These are phyloP conservation scores for Pangasianodon hypophthalmus DNA, from an alignment of 2,113 vertebrate species.

Conservation along the genomic window DNA sequence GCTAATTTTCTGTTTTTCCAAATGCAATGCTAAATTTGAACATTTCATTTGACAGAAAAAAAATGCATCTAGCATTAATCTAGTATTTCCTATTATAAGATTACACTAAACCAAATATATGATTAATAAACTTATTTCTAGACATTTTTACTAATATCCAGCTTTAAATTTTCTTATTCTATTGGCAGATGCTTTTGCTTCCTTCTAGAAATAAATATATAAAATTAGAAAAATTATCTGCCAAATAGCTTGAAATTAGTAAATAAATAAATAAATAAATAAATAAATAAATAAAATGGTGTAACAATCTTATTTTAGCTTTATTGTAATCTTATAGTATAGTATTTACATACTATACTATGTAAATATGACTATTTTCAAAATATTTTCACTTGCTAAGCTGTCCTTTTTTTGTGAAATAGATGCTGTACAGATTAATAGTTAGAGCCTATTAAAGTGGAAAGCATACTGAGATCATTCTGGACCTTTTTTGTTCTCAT, in stretches of 20 bases:
- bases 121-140: not conserved
- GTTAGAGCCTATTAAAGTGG: not conserved
- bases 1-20: slow-evolving; percentile 10
- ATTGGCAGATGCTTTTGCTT: not conserved
- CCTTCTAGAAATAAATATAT: not conserved
- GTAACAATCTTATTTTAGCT: not conserved
- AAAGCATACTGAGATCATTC: not conserved
- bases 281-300: too few species aligned
- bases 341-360: too few species aligned
- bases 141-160: not conserved
- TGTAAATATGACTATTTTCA: not conserved
- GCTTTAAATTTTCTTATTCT: not conserved
- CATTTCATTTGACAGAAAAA: slow-evolving; percentile 10
- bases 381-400: not conserved
- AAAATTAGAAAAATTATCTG: not conserved
- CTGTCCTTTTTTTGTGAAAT: not conserved
- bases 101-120: not conserved
- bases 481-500: not conserved
- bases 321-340: not conserved
- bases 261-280: too few species aligned
- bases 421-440: not conserved
- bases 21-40: not conserved
- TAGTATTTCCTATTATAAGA: not conserved
- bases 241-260: not conserved
- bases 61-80: not conserved